A percentile compares a stretch with the other conserved stretches of the same genome.
These are phyloP conservation scores for Noctua comes DNA, from an alignment of 2,888 invertebrate species.

Conservation along the genomic window DNA sequence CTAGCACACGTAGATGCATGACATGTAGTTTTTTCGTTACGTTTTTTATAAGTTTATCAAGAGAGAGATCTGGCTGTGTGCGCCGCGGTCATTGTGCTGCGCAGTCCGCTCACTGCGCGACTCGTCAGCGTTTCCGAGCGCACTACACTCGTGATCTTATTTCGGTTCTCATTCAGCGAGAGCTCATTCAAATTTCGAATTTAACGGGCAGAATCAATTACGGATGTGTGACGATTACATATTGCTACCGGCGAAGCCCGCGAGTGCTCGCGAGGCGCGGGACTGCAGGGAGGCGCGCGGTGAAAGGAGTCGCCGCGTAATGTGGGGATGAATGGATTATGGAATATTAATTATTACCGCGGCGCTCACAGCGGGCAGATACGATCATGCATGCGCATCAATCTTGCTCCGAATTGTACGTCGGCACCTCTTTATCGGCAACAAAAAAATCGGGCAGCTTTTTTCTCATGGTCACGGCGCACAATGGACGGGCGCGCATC, in stretches of 20 bases:
- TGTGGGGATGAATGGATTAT: constrained; percentile 85
- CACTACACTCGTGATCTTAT: constrained; percentile 85
- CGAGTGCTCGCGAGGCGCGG: constrained; percentile 27
- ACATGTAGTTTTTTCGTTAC: constrained; percentile 89
- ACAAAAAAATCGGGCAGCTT: constrained; percentile 84
- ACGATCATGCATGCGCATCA: constrained; percentile 85
- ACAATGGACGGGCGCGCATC: constrained; percentile 84
- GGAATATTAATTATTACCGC: constrained; percentile 86
- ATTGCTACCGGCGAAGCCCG: constrained; percentile 81
- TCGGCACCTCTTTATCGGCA: constrained; percentile 89
- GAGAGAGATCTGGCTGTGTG: constrained; percentile 87
- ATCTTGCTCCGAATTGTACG: constrained; percentile 85
- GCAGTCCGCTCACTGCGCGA: constrained; percentile 77
- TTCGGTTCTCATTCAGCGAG: constrained; percentile 84
- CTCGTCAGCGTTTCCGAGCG: constrained; percentile 75
- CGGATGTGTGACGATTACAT: constrained; percentile 83
- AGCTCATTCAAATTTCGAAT: constrained; percentile 87
- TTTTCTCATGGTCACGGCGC: constrained; percentile 86
- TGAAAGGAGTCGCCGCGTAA: constrained; percentile 77
- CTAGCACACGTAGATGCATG: constrained; percentile 90
- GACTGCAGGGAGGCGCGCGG: constrained; percentile 70
- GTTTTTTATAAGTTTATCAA: constrained; percentile 87
- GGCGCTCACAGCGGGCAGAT: constrained; percentile 85
- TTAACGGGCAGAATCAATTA: constrained; percentile 88
- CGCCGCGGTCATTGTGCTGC: constrained; percentile 86